Evolutionary conservation across 1,140 invertebrate species (phyloP), one percentile per base, ranked within the genome.

Genomic region (Leptoteleia sp.): DNA sequence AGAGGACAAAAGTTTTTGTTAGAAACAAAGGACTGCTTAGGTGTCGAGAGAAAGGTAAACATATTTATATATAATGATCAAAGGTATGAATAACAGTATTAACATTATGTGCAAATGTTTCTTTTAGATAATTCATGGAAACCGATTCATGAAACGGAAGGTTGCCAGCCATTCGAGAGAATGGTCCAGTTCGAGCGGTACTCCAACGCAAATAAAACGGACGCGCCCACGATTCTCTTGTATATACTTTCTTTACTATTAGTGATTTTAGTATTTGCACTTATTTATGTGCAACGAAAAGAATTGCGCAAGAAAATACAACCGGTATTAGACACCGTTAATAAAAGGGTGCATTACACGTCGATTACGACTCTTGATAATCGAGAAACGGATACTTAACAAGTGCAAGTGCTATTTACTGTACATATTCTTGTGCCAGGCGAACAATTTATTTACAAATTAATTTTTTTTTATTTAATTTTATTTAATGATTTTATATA

Each of bases 341-440:
- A 92, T 22, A 91, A 93, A 84, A 93, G 94, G 82, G 93, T 94
- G 12, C 92, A 94, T 64, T 95, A 95, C 76, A 94, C 93, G 1
- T 93, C 93, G 12, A 94, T 95, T 81, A 89, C 90, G 11, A 90
- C 89, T 15, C 85, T 85, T 22, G 91, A 91, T 33, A 85, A 84
- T 11, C 84, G 88, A 40, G 90, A 91, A 61, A 85, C 82, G 50
- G 87, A 90, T 22, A 83, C 86, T 17, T 90, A 73, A 87, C 13
- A 22, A 75, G 29, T 45, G 27, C 6, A 35, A 52, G 0, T 0
- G 76, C 25, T 33, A 11, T 45, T 27, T 7, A 59, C 4, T 73
- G 68, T 72, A 64, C 1, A 55, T 72, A 72, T 1, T 22, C 22
- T 50, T 50, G 61, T 65, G 61, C 61, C 70, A 65, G 27, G 52